Percentiles rank a stretch among this genome's conserved stretches.
These are phyloP conservation scores for Mechanitis mazaeus DNA, from an alignment of 2,888 invertebrate species.

Conservation along the genomic window DNA sequence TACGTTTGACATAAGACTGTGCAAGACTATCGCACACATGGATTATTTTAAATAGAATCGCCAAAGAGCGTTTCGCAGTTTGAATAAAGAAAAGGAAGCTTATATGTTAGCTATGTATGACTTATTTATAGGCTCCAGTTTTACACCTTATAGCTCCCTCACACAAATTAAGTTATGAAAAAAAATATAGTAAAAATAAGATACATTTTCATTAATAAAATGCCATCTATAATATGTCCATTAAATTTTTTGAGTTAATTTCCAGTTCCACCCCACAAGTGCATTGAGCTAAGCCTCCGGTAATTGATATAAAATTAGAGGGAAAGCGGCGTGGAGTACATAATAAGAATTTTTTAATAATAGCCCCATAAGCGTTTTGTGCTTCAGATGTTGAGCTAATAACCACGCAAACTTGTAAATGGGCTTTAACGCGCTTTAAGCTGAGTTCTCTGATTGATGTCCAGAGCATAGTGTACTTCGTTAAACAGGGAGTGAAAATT, in stretches of 20 bases:
- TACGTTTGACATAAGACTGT: too few relatives aligned
- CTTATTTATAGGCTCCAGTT: too few relatives aligned
- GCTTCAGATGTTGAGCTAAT: constrained; percentile 20
- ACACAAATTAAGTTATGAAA: too few relatives aligned
- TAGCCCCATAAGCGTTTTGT: constrained; percentile 20
- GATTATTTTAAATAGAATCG: too few relatives aligned
- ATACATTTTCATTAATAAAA: neutral
- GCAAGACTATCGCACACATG: too few relatives aligned
- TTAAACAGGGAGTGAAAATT: neutral
- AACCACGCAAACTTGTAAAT: constrained; percentile 18
- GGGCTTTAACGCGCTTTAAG: constrained; percentile 15
- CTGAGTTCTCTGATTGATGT: constrained; percentile 6
- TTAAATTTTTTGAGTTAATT: constrained; percentile 22
- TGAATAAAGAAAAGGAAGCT: too few relatives aligned
- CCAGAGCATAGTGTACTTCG: constrained; percentile 2
- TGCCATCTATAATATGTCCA: neutral
- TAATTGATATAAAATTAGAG: constrained; percentile 33
- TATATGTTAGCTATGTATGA: too few relatives aligned
- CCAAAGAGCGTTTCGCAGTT: too few relatives aligned
- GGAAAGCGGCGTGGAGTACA: constrained; percentile 31
- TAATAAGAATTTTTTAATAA: constrained; percentile 32
- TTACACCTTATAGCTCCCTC: too few relatives aligned
- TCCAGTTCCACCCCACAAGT: constrained; percentile 20
- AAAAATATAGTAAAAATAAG: neutral
- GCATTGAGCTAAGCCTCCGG: constrained; percentile 25